These are phyloP conservation scores for Etheostoma cragini DNA, from an alignment of 2,113 vertebrate species.

Conservation along the genomic window DNA sequence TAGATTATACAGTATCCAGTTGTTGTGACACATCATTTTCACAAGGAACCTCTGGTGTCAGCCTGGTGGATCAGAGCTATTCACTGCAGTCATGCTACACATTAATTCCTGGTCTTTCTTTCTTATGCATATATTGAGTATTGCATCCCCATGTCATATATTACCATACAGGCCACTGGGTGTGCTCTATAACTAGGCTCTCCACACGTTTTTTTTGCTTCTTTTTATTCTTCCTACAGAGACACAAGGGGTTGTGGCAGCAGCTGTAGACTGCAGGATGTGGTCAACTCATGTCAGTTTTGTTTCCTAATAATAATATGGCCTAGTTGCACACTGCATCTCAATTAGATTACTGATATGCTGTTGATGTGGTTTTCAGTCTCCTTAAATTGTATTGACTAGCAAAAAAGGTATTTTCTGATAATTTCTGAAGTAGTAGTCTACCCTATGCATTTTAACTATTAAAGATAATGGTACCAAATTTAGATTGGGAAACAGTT, in stretches of 20 bases:
- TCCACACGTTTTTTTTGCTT: neutral
- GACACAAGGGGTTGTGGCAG: slow-evolving; percentile 41
- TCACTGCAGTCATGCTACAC: neutral
- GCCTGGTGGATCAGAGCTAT: neutral
- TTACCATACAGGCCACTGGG: slow-evolving; percentile 48
- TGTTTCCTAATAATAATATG: slow-evolving; percentile 53
- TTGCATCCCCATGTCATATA: neutral
- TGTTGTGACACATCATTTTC: slow-evolving; percentile 25
- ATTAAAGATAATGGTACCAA: neutral
- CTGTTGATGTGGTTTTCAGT: slow-evolving; percentile 50
- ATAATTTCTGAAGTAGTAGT: neutral
- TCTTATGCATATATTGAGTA: neutral
- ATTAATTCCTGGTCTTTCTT: neutral
- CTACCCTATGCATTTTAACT: neutral
- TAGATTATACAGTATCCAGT: slow-evolving; percentile 17
- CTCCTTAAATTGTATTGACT: slow-evolving; percentile 14
- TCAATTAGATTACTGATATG: slow-evolving; percentile 18
- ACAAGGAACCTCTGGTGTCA: neutral
- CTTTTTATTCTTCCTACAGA: neutral
- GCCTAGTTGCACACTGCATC: slow-evolving; percentile 52
- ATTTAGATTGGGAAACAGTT: slow-evolving; percentile 13
- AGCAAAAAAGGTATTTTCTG: slow-evolving; percentile 2
- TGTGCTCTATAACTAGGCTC: slow-evolving; percentile 49
- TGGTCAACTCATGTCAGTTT: slow-evolving; percentile 63
- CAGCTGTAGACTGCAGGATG: slow-evolving; percentile 76